Evolutionary conservation across 2,113 vertebrate species (phyloP).

Genomic region (Psittacula cyanocephala): DNA sequence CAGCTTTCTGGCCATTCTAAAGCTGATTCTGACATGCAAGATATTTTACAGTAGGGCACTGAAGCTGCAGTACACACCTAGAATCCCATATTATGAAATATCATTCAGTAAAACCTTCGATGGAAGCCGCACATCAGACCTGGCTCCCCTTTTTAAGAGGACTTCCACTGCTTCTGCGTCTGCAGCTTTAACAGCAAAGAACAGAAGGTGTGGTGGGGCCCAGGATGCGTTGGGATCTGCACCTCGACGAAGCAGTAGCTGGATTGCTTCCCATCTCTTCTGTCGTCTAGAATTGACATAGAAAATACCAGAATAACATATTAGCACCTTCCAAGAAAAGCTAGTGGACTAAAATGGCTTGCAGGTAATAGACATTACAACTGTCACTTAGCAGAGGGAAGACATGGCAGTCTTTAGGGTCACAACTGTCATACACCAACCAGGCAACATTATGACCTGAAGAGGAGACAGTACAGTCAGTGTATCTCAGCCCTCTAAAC

Average conservation of each 20-base stretch:
- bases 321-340: not conserved
- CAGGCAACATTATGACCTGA: not conserved
- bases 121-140: constrained; percentile 75
- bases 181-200: constrained; percentile 81
- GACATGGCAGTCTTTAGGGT: not conserved
- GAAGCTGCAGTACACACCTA: not conserved
- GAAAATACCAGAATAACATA: not conserved
- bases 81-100: not conserved
- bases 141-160: constrained; percentile 79
- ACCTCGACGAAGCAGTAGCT: constrained; percentile 79
- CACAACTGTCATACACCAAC: not conserved
- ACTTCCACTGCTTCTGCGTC: constrained; percentile 74
- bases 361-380: not conserved
- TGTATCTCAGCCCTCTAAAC: not conserved
- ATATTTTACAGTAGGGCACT: not conserved
- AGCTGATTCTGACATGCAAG: not conserved
- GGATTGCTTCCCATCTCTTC: constrained; percentile 73
- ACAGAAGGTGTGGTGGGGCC: constrained; percentile 79
- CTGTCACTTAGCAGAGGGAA: not conserved
- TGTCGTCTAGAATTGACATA: constrained; percentile 61
- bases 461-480: not conserved
- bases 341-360: not conserved
- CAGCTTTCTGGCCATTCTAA: too few relatives aligned
- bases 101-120: constrained; percentile 59
- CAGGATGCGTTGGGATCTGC: constrained; percentile 81